Base-by-base conservation (phyloP, 2,888 invertebrate genomes). In the Coelogynopora nodosa region DNA sequence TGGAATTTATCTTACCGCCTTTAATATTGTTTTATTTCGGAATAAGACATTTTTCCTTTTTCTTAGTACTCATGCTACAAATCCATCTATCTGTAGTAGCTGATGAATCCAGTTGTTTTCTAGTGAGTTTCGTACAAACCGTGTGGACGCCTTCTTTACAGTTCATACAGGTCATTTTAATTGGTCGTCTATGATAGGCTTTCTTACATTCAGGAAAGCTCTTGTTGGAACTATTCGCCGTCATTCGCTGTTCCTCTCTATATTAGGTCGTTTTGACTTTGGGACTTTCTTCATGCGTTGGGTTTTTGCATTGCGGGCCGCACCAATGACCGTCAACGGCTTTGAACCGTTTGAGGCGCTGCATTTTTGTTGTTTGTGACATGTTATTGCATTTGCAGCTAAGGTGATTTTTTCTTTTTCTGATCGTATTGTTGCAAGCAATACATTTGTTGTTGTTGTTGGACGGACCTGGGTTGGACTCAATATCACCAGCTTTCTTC, bases 101-200 rank as follows among this genome's bases (percentile, higher is more conserved):
- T 49, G 5, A 5, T 13, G 10, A 49, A 13, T 49, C 49, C 5
- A 49, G 49, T 49, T 49, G 49, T 49, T 49, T 49, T 18, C 49
- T 49, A 49, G 49, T 13, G 10, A 49, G 5, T 18, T 49, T 49
- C 10, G 49, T 49, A 49, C 74, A 74, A 5, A 5, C 23, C 74
- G 5, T 74, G 74, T 74, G 74, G 74, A 74, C 74, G 2, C 74
- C 74, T 74, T 74, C 23, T 26, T 74, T 74, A 26, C 74, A 74
- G 2, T 26, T 74, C 23, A 5, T 5, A 74, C 74, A 74, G 10
- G 74, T 13, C 2, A 74, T 23, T 26, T 74, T 26, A 13, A n/a
- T n/a, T 13, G 23, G 18, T 26, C 74, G 5, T 74, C 23, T 74
- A 74, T 74, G 27, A 2, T 74, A 74, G 23, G 74, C 74, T 74